Evolutionary conservation across 2,797 vertebrate species (phyloP).

Genomic region (Ataeniobius toweri): DNA sequence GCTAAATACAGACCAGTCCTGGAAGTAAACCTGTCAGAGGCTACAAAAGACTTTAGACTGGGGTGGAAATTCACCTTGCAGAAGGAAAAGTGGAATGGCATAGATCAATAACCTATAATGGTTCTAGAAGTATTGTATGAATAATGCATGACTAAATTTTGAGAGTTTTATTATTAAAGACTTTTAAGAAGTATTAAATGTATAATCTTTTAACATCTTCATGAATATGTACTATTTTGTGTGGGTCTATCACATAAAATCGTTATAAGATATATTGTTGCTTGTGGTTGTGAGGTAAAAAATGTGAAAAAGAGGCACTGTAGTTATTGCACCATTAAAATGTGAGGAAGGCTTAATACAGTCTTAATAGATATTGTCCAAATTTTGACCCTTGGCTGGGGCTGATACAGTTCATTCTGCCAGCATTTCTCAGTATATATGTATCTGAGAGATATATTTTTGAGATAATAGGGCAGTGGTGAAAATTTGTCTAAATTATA

Average conservation of each 20-base stretch:
- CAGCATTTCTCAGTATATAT: too few relatives aligned
- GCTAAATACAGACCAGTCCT: not conserved
- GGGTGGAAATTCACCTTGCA: not conserved
- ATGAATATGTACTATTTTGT: not conserved
- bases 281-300: not conserved
- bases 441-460: too few relatives aligned
- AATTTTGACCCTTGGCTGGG: too few relatives aligned
- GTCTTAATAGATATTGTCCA: too few relatives aligned
- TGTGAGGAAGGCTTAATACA: too few relatives aligned
- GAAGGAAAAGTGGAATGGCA: too few relatives aligned
- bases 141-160: not conserved
- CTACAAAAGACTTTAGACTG: not conserved
- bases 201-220: not conserved
- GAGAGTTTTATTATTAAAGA: not conserved
- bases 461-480: not conserved
- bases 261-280: not conserved
- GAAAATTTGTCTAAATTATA: constrained; percentile 16
- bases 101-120: too few relatives aligned
- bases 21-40: not conserved
- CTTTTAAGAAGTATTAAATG: not conserved
- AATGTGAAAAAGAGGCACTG: constrained; percentile 6
- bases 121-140: not conserved
- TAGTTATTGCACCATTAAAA: not conserved
- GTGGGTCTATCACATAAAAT: not conserved
- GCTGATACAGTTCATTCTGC: too few relatives aligned